Base-by-base conservation (phyloP, 2,113 vertebrate genomes). In the Cephalophus harveyi region DNA sequence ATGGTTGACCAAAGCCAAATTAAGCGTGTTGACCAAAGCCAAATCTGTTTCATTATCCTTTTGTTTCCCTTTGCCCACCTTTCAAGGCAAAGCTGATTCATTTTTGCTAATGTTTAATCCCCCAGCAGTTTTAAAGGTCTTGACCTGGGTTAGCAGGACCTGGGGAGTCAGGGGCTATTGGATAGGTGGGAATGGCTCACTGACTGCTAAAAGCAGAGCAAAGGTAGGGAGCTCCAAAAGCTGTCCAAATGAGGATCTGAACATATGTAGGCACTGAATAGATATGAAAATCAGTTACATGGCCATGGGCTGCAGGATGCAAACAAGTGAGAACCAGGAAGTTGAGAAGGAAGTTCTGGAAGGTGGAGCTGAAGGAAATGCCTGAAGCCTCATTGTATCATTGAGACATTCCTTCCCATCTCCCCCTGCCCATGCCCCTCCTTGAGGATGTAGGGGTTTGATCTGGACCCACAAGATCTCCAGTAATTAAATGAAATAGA, bases 401-500 rank as follows among this genome's bases (percentile, higher is more conserved):
- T 10, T 36, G n/a, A 67, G 30, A 86, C 10, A 17, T 74, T n/a
- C 40, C 55, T 94, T 89, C 9, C 28, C 3, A 30, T 4, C 0
- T 74, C 40, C 52, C 7, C 13, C 2, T 52, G 8, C 59, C n/a
- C 28, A 11, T 5, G 50, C 9, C 52, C 27, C 30, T 88, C 21
- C 23, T 79, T 82, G 50, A 81, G 21, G 14, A 43, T 82, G 15
- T 30, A 2, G n/a, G 48, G n/a, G 12, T 28, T 25, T 96, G n/a
- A 83, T n/a, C 19, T 59, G n/a, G 40, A 78, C 16, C 17, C 36
- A 83, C 25, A 81, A 83, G 59, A n/a, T 10, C 30, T 81, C 81
- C 12, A 25, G 62, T 89, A 40, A 60, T 84, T 88, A 89, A 94
- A 94, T 78, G 83, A 95, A 91, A 71, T 17, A 97, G 76, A 93